Conservation (phyloP, 1,140 invertebrate species). For the Schlechtendalia chinensis region DNA sequence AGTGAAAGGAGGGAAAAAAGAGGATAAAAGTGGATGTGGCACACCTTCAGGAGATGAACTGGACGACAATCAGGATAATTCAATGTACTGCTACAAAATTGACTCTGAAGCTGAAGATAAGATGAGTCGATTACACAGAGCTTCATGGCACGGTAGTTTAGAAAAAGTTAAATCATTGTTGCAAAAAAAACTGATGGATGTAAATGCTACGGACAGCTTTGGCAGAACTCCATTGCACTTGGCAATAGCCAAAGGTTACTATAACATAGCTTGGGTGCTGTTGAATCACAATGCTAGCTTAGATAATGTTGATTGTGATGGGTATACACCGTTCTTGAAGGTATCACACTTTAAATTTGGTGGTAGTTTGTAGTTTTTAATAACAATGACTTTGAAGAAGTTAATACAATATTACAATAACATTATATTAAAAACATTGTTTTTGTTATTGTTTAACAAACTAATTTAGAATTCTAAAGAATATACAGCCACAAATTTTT, state of each 20-base stretch:
- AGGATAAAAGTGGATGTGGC: constrained; percentile 51
- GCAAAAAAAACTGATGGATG: constrained; percentile 53
- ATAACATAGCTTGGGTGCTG: constrained; percentile 55
- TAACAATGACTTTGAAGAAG: constrained; percentile 35
- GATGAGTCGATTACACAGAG: constrained; percentile 55
- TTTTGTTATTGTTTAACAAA: background rate
- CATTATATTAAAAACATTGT: background rate
- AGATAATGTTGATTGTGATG: constrained; percentile 54
- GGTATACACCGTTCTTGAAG: constrained; percentile 56
- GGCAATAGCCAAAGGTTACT: constrained; percentile 55
- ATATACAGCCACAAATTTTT: background rate
- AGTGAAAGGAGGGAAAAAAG: constrained; percentile 55
- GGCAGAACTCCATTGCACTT: constrained; percentile 55
- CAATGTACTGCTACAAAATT: constrained; percentile 53
- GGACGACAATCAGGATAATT: constrained; percentile 51
- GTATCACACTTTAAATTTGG: constrained; percentile 51
- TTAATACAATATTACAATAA: background rate
- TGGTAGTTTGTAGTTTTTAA: constrained; percentile 15
- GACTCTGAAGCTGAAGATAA: constrained; percentile 55
- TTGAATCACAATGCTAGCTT: constrained; percentile 54
- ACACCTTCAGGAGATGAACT: constrained; percentile 53
- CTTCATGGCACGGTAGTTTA: constrained; percentile 54
- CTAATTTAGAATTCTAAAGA: background rate
- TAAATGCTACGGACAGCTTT: constrained; percentile 54
- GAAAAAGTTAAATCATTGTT: constrained; percentile 55